phyloP scores from a whole-genome alignment of 1,140 invertebrate genomes.

The Littorina saxatilis region DNA sequence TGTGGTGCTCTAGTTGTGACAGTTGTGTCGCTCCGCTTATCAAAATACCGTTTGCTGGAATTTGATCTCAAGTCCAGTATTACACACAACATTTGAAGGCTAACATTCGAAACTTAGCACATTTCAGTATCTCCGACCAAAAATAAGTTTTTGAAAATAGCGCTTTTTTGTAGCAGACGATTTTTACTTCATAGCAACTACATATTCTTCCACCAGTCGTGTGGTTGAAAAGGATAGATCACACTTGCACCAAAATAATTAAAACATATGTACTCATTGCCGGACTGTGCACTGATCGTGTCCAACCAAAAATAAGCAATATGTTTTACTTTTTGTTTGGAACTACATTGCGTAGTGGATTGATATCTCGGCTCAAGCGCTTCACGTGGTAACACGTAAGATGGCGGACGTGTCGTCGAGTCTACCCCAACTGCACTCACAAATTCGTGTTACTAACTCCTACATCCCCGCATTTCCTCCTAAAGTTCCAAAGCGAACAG shows the following conservation, averaged over 20 bases:
- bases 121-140: not conserved
- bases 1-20: no score
- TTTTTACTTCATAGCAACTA: constrained; percentile 15
- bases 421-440: not conserved
- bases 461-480: constrained; percentile 6
- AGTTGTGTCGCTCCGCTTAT: no score
- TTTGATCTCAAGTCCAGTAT: not conserved
- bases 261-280: not conserved
- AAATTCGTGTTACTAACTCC: constrained; percentile 6
- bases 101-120: not conserved
- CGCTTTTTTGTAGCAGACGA: constrained; percentile 23
- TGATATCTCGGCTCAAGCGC: not conserved
- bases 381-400: not conserved
- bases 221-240: not conserved
- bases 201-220: not conserved
- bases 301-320: not conserved
- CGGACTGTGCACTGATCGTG: not conserved
- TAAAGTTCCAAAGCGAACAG: not conserved
- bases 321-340: not conserved
- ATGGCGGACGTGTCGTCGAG: constrained; percentile 22
- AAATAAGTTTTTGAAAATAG: not conserved
- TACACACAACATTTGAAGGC: not conserved
- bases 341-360: not conserved
- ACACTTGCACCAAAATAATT: not conserved
- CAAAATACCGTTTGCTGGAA: not conserved